A percentile compares a stretch with the other conserved stretches of the same genome.
Evolutionary conservation across 2,888 invertebrate species (phyloP).

Genomic region (Pachydiplax longipennis): DNA sequence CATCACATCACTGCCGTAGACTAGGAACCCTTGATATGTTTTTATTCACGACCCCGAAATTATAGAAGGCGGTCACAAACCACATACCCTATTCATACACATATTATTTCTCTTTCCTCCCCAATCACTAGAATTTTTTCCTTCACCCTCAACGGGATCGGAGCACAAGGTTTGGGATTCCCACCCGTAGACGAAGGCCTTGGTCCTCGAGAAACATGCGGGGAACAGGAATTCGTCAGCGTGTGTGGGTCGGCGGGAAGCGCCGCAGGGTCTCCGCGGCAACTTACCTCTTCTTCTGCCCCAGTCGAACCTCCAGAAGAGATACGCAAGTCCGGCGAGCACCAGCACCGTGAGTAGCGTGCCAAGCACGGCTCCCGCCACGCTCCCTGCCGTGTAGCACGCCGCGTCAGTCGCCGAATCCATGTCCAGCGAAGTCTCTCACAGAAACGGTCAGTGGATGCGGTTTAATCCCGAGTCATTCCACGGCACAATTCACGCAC

Average conservation of each 20-base stretch:
- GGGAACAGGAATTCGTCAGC: no score
- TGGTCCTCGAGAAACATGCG: no score
- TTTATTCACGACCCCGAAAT: no score
- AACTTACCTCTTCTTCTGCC: conserved; percentile 67
- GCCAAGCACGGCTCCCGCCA: conserved; percentile 75
- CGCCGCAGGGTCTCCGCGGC: neutral
- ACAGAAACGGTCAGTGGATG: neutral
- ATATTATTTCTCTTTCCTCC: no score
- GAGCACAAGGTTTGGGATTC: no score
- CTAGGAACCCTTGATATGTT: no score
- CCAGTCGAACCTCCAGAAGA: conserved; percentile 70
- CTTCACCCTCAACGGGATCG: no score
- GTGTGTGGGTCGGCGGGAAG: neutral
- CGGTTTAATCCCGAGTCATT: neutral
- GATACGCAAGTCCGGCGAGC: conserved; percentile 66
- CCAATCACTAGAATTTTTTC: no score
- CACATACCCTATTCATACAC: no score
- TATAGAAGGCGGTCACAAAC: no score
- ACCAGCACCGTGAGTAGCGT: conserved; percentile 72
- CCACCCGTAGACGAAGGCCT: no score
- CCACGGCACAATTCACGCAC: neutral
- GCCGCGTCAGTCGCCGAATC: conserved; percentile 55
- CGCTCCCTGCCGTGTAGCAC: conserved; percentile 74
- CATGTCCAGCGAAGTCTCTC: conserved; percentile 25
- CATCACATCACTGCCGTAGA: no score